Percentiles rank a stretch among this genome's conserved stretches.
Conservation (phyloP, 2,797 vertebrate genomes). For the Liasis olivaceus region DNA sequence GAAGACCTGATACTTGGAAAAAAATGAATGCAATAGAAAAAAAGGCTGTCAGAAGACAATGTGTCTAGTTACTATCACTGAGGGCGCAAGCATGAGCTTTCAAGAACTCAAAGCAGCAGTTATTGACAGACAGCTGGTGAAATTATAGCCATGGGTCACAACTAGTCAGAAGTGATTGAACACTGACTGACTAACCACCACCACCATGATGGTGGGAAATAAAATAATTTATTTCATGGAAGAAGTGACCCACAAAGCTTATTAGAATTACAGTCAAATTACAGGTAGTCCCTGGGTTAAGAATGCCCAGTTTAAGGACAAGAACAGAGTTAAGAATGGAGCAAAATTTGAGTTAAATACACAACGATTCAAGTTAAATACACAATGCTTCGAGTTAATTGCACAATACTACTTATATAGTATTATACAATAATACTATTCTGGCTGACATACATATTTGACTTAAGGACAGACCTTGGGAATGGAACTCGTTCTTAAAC, state of each 20-base stretch:
- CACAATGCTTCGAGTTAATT: too few relatives aligned
- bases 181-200: neutral
- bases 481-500: too few relatives aligned
- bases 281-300: too few relatives aligned
- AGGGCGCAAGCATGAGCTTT: neutral
- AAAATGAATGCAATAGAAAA: neutral
- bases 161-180: neutral
- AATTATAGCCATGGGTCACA: neutral
- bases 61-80: neutral
- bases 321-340: too few relatives aligned
- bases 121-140: neutral
- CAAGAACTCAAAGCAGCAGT: neutral
- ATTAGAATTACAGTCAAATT: neutral
- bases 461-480: too few relatives aligned
- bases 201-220: neutral
- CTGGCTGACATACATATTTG: too few relatives aligned
- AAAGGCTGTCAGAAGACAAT: neutral
- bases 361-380: too few relatives aligned
- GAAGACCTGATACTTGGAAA: neutral
- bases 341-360: too few relatives aligned
- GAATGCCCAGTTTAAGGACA: too few relatives aligned
- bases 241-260: neutral
- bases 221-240: neutral
- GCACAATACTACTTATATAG: too few relatives aligned
- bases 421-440: too few relatives aligned